phyloP scores from a whole-genome alignment of 2,888 invertebrate species.

The Drosophila macrospina region DNA sequence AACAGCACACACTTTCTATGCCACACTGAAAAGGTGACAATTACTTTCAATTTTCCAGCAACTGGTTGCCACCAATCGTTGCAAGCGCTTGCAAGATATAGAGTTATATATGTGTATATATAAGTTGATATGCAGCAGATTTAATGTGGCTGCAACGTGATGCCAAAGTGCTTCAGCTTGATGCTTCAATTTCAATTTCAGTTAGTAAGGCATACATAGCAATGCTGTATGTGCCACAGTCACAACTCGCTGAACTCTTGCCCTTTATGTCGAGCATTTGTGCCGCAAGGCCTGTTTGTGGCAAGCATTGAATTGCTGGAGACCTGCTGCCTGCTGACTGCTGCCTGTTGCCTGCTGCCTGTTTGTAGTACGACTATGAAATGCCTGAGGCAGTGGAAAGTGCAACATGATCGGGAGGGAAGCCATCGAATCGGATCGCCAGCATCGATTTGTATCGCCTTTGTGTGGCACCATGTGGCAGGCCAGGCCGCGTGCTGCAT shows the following conservation, averaged over 20 bases:
- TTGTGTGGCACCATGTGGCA: slow-evolving; percentile 53
- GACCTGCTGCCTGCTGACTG: slow-evolving; percentile 57
- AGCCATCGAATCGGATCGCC: slow-evolving; percentile 60
- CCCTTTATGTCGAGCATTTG: slow-evolving; percentile 78
- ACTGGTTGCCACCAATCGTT: slow-evolving; percentile 26
- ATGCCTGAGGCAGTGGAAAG: slow-evolving; percentile 65
- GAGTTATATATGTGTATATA: slow-evolving; percentile 12
- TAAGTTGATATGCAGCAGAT: slow-evolving; percentile 1
- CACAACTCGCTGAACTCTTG: slow-evolving; percentile 76
- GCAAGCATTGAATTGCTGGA: slow-evolving; percentile 24
- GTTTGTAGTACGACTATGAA: slow-evolving; percentile 45
- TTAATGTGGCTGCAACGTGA: slow-evolving; percentile 49
- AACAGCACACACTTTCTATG: slow-evolving; percentile 56
- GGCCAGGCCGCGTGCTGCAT: slow-evolving; percentile 70
- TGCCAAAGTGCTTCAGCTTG: slow-evolving; percentile 49
- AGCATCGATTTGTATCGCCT: slow-evolving; percentile 76
- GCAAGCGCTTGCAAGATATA: slow-evolving; percentile 15
- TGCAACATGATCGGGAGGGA: slow-evolving; percentile 70
- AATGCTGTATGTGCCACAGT: slow-evolving; percentile 65
- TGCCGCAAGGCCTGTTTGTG: slow-evolving; percentile 57
- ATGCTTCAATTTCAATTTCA: slow-evolving; percentile 64
- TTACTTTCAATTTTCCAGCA: slow-evolving; percentile 73
- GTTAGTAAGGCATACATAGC: slow-evolving; percentile 31
- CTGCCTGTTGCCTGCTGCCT: slow-evolving; percentile 54
- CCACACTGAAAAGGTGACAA: slow-evolving; percentile 67